These are phyloP conservation scores for Aproaerema taeniolella DNA, from an alignment of 2,888 invertebrate genomes.

Conservation along the genomic window DNA sequence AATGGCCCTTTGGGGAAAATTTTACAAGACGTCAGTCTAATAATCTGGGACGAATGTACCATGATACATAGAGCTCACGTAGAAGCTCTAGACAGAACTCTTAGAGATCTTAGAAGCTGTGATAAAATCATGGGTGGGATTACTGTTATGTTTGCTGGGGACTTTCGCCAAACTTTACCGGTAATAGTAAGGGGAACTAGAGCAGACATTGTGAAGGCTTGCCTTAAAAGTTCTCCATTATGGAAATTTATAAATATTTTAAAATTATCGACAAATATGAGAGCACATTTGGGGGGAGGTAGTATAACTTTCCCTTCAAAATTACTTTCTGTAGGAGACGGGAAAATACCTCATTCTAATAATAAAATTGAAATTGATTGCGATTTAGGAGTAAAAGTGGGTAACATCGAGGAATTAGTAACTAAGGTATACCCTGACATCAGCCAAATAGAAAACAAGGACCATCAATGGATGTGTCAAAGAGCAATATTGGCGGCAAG, in stretches of 20 bases:
- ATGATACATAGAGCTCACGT: conserved; percentile 19
- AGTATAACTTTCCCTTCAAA: conserved; percentile 23
- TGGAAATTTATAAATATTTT: conserved; percentile 21
- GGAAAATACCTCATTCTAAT: conserved; percentile 20
- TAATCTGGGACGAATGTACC: no score
- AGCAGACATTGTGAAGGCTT: conserved; percentile 25
- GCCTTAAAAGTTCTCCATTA: conserved; percentile 5
- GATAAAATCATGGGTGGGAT: conserved; percentile 18
- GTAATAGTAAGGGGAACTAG: conserved; percentile 18
- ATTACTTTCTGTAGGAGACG: conserved; percentile 24
- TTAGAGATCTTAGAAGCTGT: conserved; percentile 16
- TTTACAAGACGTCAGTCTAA: conserved; percentile 20
- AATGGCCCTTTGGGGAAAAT: conserved; percentile 6
- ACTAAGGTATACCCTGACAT: conserved; percentile 22
- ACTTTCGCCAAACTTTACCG: conserved; percentile 22
- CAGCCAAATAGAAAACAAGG: conserved; percentile 19
- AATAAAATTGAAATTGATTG: conserved; percentile 22
- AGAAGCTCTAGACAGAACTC: conserved; percentile 17
- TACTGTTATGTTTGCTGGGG: conserved; percentile 20
- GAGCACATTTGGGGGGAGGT: conserved; percentile 24
- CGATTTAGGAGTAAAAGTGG: conserved; percentile 19
- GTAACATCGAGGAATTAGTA: conserved; percentile 13
- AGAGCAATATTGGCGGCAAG: not conserved
- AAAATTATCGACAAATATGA: conserved; percentile 25
- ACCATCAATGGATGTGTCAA: conserved; percentile 17